Evolutionary conservation across 2,797 vertebrate genomes (phyloP), one percentile per base, ranked within the genome.

Genomic region (Hypotaenidia okinawae): DNA sequence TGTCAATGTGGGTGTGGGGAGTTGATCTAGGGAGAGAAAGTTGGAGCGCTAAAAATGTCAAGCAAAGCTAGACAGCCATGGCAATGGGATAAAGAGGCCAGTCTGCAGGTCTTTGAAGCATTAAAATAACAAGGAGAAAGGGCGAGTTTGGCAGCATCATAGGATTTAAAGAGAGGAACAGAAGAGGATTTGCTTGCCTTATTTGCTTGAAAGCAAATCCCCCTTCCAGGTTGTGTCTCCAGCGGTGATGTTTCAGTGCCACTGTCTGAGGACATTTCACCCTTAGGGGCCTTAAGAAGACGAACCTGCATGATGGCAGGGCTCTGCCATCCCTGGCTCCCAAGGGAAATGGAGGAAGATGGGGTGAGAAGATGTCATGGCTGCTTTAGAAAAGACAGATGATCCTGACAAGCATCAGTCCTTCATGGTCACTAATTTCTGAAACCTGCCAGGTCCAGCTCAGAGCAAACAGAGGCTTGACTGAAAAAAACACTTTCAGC

Each of bases 81-180:
- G 74, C 91, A 91, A 70, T 94, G 90, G 88, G 91, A 93, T 94
- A 87, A 94, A 90, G 86, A 90, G 91, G 75, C 93, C 77, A 84
- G 87, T 83, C 92, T 96, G 75, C 89, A 86, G 91, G 93, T 87
- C 92, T 94, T 19, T 66, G 93, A 87, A 95, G 76, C 79, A 95
- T 90, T 95, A 66, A 90, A 87, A 78, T 94, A 94, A 87, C 75
- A 57, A 92, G 81, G 78, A 66, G 3, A 81, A 96, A 78, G 83
- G 86, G 45, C 1, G 4, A 90, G 58, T 72, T 94, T 92, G 83
- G 92, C 66, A 85, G 78, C 55, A 90, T 87, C 81, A 13, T 14
- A 80, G 58, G 86, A 78, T 93, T 93, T 85, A 81, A 87, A 57
- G 24, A 86, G 87, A 84, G 58, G 39, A 93, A 83, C 57, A 94